Base-by-base conservation (phyloP, 2,888 invertebrate genomes). In the Ormyrus nitidulus region DNA sequence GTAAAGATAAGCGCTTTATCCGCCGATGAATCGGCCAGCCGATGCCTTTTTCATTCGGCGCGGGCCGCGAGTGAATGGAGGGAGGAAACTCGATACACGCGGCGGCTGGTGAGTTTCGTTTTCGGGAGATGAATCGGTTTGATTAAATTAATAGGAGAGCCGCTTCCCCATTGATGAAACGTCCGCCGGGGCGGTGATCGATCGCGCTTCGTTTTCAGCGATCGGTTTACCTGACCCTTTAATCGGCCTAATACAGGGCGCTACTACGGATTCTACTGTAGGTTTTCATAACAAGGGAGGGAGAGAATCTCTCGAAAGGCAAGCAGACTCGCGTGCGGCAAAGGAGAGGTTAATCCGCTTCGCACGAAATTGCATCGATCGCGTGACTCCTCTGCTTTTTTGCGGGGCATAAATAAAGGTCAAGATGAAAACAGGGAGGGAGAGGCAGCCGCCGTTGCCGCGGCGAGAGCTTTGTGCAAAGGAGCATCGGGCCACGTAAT, bases 401-500 rank as follows among this genome's bases (percentile, higher is more conserved):
- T 68, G 51, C 51, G 44, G 34, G 44, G 58, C n/a, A 56, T 73
- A 69, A 76, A 77, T 80, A 80, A 80, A 77, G 72, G 58, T 73
- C 68, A 73, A 77, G 73, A 73, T 62, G 68, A 59, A 44, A 51
- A 46, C n/a, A 56, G 58, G 49, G 58, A 54, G 62, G 34, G 53
- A 44, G 54, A 70, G 70, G 2, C 10, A 59, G 58, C 53, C 44
- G 64, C 46, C 44, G 75, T 53, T 19, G 71, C 44, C 11, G 66
- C 53, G 64, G 77, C 6, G 78, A 78, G 78, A 77, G 81, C 78
- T 77, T 83, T 83, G 81, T 19, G 61, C 51, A 61, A 34, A 34
- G 79, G 76, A 84, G 83, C 85, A 85, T 85, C 84, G 84, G 83
- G 79, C 85, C 87, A 84, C 84, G 86, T 87, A 88, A 88, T 87